Conservation (phyloP, 1,140 invertebrate genomes). For the Papilio xuthus region DNA sequence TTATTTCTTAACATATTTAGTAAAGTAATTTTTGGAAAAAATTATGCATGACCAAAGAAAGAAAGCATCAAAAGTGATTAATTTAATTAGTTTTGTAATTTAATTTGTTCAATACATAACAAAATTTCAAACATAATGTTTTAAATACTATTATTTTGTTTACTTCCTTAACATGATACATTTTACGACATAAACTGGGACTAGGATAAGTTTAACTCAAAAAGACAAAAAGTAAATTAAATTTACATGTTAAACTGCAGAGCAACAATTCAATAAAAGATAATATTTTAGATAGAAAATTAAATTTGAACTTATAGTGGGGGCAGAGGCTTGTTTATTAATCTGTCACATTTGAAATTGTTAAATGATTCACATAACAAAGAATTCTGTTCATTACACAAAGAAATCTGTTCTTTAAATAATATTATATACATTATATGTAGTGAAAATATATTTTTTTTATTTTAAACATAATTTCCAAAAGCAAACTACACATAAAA, state of each 20-base stretch:
- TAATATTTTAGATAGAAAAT: background rate
- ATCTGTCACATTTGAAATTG: background rate
- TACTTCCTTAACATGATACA: background rate
- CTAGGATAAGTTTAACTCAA: background rate
- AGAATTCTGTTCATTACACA: background rate
- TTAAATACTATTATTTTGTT: background rate
- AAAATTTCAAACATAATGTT: background rate
- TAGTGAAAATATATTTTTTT: too few relatives aligned
- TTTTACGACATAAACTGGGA: background rate
- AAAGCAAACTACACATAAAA: too few relatives aligned
- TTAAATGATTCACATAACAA: background rate
- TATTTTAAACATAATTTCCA: too few relatives aligned
- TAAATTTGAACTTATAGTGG: background rate
- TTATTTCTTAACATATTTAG: conserved; percentile 16
- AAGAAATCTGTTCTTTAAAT: background rate
- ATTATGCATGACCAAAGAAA: background rate
- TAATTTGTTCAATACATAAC: background rate
- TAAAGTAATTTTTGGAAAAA: background rate
- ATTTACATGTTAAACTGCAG: background rate
- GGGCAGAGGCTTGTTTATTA: background rate
- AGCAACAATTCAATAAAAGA: background rate
- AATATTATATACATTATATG: background rate
- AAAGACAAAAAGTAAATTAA: background rate
- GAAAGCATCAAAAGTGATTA: background rate
- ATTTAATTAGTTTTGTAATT: background rate